Conservation (phyloP, 2,113 vertebrate genomes). For the Cebus imitator region DNA sequence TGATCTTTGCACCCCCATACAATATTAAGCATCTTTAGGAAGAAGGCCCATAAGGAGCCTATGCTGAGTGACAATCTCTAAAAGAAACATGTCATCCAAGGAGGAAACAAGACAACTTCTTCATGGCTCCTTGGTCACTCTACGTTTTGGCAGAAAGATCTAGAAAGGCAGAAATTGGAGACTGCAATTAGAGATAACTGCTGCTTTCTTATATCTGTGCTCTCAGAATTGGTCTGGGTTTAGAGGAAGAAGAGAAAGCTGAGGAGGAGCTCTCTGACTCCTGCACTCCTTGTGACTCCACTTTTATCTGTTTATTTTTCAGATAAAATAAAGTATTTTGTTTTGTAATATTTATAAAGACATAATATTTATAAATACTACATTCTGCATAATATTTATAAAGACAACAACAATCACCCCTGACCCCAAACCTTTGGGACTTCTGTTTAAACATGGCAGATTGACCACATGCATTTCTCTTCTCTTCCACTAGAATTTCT, state of each 20-base stretch:
- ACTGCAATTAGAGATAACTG: too few species aligned
- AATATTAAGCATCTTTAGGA: not conserved
- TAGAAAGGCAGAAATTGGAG: not conserved
- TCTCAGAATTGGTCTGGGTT: not conserved
- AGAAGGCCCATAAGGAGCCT: not conserved
- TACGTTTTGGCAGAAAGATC: not conserved
- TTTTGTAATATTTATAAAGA: too few species aligned
- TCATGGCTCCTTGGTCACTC: not conserved
- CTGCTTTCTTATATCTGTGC: not conserved
- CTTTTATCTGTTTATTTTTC: not conserved
- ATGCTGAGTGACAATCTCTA: not conserved
- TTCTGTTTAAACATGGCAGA: not conserved
- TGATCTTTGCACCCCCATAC: not conserved
- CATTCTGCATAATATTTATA: not conserved
- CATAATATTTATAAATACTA: too few species aligned
- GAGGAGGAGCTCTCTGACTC: not conserved
- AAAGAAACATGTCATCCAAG: not conserved
- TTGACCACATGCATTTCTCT: not conserved
- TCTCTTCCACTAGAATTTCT: constrained; percentile 5
- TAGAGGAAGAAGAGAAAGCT: not conserved
- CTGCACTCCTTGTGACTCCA: not conserved
- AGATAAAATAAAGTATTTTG: too few species aligned
- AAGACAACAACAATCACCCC: not conserved
- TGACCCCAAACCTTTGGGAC: not conserved
- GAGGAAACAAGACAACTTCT: not conserved